Conservation (phyloP, 2,888 invertebrate species). For the Troglohyphantes excavatus region DNA sequence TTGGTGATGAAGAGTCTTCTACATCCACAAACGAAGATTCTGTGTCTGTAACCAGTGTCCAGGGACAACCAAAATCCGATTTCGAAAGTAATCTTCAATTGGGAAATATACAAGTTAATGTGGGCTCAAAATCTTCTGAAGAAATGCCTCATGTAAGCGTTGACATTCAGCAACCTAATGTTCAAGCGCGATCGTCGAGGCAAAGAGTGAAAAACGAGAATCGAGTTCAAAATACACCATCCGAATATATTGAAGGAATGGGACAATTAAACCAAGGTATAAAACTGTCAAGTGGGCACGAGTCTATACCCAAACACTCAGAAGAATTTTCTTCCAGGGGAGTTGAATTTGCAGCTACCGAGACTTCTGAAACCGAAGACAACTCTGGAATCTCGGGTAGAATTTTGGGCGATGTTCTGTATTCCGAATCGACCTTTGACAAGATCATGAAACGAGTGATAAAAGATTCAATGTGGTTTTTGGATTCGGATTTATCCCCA, state of each 20-base stretch:
- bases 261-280: background rate
- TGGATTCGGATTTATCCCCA: slow-evolving; percentile 22
- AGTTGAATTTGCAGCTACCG: background rate
- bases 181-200: background rate
- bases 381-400: background rate
- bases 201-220: background rate
- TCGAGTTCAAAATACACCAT: background rate
- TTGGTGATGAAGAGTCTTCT: background rate
- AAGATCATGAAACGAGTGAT: slow-evolving; percentile 10
- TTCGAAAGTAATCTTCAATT: background rate
- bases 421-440: slow-evolving; percentile 43
- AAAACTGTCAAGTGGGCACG: background rate
- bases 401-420: slow-evolving; percentile 40
- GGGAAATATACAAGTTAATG: background rate
- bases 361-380: background rate
- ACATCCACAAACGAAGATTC: background rate
- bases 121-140: background rate
- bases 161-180: background rate
- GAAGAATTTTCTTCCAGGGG: background rate
- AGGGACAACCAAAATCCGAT: background rate
- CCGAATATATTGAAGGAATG: background rate
- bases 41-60: background rate
- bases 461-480: slow-evolving; percentile 12
- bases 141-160: background rate
- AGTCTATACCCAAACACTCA: background rate